Evolutionary conservation across 2,888 invertebrate species (phyloP).

Genomic region (Abrostola tripartita): DNA sequence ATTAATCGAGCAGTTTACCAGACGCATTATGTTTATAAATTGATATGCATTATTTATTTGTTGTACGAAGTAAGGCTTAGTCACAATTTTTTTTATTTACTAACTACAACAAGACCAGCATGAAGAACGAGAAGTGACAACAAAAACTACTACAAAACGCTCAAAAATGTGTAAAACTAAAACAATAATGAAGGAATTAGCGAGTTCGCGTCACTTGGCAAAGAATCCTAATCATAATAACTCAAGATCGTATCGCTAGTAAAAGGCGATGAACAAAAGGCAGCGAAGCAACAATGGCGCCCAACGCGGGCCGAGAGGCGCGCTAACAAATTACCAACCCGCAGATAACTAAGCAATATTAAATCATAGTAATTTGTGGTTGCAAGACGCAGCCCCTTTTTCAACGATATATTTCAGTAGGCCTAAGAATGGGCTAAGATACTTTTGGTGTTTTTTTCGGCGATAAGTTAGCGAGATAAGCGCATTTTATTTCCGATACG

Average conservation of each 20-base stretch:
- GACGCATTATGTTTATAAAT: conserved; percentile 64
- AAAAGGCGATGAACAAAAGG: conserved; percentile 87
- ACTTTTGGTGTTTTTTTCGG: conserved; percentile 67
- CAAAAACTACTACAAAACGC: conserved; percentile 63
- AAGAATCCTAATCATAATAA: conserved; percentile 89
- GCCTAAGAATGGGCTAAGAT: conserved; percentile 63
- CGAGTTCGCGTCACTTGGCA: conserved; percentile 84
- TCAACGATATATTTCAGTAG: conserved; percentile 75
- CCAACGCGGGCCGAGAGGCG: conserved; percentile 79
- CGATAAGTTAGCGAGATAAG: conserved; percentile 60
- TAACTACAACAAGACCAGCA: conserved; percentile 13
- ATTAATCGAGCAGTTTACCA: conserved; percentile 72
- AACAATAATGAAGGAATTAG: conserved; percentile 85
- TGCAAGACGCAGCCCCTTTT: conserved; percentile 81
- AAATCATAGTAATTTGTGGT: conserved; percentile 88
- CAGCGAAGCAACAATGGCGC: conserved; percentile 84
- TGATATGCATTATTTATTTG: conserved; percentile 5
- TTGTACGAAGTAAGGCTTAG: too few relatives aligned
- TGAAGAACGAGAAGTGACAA: conserved; percentile 48
- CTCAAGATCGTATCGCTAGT: conserved; percentile 85
- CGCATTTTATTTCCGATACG: conserved; percentile 18
- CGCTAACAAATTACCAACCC: conserved; percentile 87
- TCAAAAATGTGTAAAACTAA: conserved; percentile 73
- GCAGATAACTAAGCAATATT: conserved; percentile 88
- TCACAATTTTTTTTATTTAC: too few relatives aligned